These are phyloP conservation scores for Melanostoma mellinum DNA, from an alignment of 2,888 invertebrate species.

Conservation along the genomic window DNA sequence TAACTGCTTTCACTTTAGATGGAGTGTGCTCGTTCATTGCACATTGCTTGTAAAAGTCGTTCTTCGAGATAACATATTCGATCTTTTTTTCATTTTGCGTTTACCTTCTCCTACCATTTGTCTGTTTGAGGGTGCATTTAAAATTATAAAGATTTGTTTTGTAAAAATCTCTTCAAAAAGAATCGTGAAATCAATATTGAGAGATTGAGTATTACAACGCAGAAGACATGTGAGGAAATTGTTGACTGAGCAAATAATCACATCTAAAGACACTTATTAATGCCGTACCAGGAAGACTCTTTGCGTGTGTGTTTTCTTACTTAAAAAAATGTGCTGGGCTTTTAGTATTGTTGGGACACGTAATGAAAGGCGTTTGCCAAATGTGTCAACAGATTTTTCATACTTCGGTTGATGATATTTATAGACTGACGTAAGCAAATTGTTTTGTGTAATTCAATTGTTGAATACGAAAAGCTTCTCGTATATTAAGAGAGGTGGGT, in stretches of 20 bases:
- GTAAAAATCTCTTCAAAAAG: neutral
- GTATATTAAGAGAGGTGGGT: slow-evolving; percentile 14
- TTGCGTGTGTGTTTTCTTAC: neutral
- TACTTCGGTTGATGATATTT: slow-evolving; percentile 1
- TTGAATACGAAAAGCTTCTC: neutral
- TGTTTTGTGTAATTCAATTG: slow-evolving; percentile 1
- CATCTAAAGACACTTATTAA: slow-evolving; percentile 14
- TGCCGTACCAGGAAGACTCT: slow-evolving; percentile 37
- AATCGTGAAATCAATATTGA: slow-evolving; percentile 2
- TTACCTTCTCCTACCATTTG: slow-evolving; percentile 6
- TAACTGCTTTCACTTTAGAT: slow-evolving; percentile 68
- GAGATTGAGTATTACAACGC: neutral
- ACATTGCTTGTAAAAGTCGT: slow-evolving; percentile 38
- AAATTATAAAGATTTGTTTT: slow-evolving; percentile 15
- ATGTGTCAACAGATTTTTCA: slow-evolving; percentile 41
- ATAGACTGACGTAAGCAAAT: slow-evolving; percentile 39
- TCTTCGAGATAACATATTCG: neutral
- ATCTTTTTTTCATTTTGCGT: neutral
- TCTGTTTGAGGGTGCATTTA: neutral
- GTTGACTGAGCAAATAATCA: slow-evolving; percentile 29
- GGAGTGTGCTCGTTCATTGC: slow-evolving; percentile 30
- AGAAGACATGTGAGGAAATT: slow-evolving; percentile 17
- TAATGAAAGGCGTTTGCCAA: slow-evolving; percentile 39
- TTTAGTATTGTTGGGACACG: neutral
- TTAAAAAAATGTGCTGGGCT: no score